A percentile compares a stretch with the other conserved stretches of the same genome.
Conservation (phyloP, 2,113 vertebrate genomes). For the Triplophysa rosa region DNA sequence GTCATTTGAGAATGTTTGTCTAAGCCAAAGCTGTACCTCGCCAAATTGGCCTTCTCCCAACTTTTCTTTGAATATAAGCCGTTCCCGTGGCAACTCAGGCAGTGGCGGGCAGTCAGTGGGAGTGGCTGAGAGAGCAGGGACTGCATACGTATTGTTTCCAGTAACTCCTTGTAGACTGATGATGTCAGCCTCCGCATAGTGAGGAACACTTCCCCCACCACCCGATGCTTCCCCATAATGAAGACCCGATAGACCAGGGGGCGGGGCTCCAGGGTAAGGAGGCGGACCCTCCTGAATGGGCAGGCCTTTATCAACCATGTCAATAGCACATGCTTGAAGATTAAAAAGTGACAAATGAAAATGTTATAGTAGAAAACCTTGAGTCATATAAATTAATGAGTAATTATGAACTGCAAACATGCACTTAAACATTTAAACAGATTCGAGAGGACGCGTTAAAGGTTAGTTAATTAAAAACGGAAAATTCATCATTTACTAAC, state of each 20-base stretch:
- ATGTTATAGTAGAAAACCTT: background rate
- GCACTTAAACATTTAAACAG: conserved; percentile 15
- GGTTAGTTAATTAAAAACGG: too few species aligned
- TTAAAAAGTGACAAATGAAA: background rate
- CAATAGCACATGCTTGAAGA: conserved; percentile 76
- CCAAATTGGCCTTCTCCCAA: conserved; percentile 94
- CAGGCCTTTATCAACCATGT: conserved; percentile 78
- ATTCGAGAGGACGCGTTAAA: conserved; percentile 20
- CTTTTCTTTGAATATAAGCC: conserved; percentile 89
- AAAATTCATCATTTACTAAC: too few species aligned
- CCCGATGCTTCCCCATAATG: conserved; percentile 85
- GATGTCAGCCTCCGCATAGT: conserved; percentile 92
- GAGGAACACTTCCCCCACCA: conserved; percentile 80
- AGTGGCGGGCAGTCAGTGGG: conserved; percentile 77
- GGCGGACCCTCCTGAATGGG: conserved; percentile 68
- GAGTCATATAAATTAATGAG: background rate
- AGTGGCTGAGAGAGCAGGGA: conserved; percentile 80
- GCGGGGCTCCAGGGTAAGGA: conserved; percentile 77
- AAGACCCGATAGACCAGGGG: conserved; percentile 63
- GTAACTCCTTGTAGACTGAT: conserved; percentile 90
- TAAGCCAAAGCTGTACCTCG: conserved; percentile 71
- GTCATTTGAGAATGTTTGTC: background rate
- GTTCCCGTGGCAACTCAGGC: conserved; percentile 85
- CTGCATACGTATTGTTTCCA: conserved; percentile 90
- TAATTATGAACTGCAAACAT: conserved; percentile 11